Conservation (phyloP, 35 echinoderm and acorn worm genomes). For the Hemicentrotus pulcherrimus region DNA sequence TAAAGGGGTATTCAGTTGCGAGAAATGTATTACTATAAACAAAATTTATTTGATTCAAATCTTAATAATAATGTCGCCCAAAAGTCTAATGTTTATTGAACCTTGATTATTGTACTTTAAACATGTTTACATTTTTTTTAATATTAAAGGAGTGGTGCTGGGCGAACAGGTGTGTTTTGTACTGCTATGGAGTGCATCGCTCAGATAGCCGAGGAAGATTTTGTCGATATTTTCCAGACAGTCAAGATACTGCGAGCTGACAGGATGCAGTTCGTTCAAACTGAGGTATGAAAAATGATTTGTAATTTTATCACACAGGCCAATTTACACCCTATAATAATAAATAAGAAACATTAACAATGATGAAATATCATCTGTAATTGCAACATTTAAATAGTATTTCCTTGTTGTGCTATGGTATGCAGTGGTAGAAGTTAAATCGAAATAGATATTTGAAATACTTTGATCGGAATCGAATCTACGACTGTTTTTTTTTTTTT, state of each 20-base stretch:
- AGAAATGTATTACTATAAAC: background rate
- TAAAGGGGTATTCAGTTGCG: background rate
- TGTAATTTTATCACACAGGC: background rate
- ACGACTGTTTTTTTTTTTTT: too few species aligned
- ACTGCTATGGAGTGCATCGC: conserved; percentile 6
- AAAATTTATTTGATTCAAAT: too few species aligned
- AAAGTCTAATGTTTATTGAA: too few species aligned
- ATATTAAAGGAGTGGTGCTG: background rate
- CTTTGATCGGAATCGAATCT: too few species aligned
- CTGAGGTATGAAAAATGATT: background rate
- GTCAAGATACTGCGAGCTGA: conserved; percentile 36
- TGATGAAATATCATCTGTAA: too few species aligned
- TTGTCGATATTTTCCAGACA: conserved; percentile 31
- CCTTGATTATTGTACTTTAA: background rate
- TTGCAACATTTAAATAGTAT: too few species aligned
- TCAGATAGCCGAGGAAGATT: background rate
- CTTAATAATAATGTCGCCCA: too few species aligned
- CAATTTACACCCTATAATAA: too few species aligned
- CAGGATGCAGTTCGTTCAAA: conserved; percentile 30
- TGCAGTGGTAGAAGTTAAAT: too few species aligned
- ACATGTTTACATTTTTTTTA: background rate
- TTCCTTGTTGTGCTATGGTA: too few species aligned
- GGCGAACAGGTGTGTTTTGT: conserved; percentile 31
- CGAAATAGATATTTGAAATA: too few species aligned
- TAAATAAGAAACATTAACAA: too few species aligned